A percentile compares a stretch with the other conserved stretches of the same genome.
These are phyloP conservation scores for Oreotragus oreotragus DNA, from an alignment of 2,113 vertebrate species.

Conservation along the genomic window DNA sequence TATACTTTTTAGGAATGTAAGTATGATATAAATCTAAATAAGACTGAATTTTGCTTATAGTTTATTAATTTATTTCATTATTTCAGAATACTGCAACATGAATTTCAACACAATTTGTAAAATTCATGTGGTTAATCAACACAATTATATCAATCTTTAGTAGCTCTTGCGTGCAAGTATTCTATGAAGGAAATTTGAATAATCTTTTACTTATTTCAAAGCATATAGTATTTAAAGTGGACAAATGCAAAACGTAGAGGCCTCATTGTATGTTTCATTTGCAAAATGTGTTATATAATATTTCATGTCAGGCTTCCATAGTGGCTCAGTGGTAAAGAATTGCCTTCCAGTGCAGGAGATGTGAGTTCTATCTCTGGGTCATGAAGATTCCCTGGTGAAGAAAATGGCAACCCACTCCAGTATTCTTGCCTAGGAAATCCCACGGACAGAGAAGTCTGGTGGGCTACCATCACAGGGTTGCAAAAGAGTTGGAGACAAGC, in stretches of 20 bases:
- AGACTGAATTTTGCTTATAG: background rate
- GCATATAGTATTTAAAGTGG: background rate
- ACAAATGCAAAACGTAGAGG: background rate
- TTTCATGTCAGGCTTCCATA: background rate
- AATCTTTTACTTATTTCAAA: background rate
- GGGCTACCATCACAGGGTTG: fast-evolving
- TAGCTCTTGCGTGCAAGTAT: background rate
- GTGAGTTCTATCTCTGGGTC: background rate
- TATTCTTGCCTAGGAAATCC: background rate
- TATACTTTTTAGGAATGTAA: background rate
- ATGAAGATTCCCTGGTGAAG: background rate
- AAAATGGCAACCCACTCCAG: background rate
- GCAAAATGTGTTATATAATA: background rate
- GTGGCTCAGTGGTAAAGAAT: background rate
- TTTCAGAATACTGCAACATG: background rate
- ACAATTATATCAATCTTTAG: background rate
- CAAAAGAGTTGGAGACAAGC: background rate
- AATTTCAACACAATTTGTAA: background rate
- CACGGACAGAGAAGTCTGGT: background rate
- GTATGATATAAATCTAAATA: background rate
- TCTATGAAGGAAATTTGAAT: background rate
- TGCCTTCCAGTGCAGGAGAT: background rate
- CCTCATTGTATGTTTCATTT: background rate
- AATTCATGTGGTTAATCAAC: background rate
- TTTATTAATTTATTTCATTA: background rate